These are phyloP conservation scores for Myiozetetes cayanensis DNA, from an alignment of 2,113 vertebrate species.

Conservation along the genomic window DNA sequence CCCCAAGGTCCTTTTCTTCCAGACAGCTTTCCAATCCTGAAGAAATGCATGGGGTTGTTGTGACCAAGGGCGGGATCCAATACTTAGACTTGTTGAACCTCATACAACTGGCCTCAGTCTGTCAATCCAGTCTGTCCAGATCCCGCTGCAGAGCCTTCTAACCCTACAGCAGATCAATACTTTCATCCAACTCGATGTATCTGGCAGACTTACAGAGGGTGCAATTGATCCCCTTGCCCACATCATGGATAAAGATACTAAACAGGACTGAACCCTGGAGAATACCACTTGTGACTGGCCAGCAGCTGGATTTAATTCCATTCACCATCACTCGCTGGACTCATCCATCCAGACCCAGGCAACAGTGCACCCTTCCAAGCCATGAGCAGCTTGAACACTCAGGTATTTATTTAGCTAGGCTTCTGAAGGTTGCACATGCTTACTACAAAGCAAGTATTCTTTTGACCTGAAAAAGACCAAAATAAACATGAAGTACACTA, in stretches of 20 bases:
- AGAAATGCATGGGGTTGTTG: background rate
- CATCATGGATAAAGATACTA: background rate
- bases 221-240: background rate
- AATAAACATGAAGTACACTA: background rate
- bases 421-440: background rate
- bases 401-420: background rate
- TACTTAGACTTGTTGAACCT: background rate
- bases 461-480: background rate
- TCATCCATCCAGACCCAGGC: background rate
- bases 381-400: background rate
- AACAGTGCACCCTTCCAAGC: background rate
- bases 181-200: background rate
- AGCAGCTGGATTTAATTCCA: background rate
- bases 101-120: background rate
- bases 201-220: background rate
- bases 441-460: background rate
- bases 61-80: background rate
- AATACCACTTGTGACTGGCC: background rate
- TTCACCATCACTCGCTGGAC: background rate
- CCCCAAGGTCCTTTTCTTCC: background rate
- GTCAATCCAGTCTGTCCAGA: background rate
- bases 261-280: background rate
- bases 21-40: background rate
- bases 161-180: background rate
- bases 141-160: background rate